Percentiles rank a stretch among this genome's conserved stretches.
Conservation (phyloP, 2,113 vertebrate species). For the Nycticryphes semicollaris region DNA sequence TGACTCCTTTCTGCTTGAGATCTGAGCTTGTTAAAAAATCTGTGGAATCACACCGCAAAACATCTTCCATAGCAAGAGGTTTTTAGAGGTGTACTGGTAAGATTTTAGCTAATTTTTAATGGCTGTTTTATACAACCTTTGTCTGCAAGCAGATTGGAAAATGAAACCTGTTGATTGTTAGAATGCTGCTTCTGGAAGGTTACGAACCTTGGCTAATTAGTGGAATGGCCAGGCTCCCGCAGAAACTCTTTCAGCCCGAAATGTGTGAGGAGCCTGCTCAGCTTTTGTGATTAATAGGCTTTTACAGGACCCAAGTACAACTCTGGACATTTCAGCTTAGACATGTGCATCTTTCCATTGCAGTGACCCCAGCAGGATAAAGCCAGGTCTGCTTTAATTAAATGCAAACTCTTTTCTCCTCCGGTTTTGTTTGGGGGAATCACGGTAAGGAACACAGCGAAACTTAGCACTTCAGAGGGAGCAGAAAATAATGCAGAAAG, state of each 20-base stretch:
- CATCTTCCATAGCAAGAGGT: neutral
- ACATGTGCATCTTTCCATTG: neutral
- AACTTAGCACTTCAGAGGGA: neutral
- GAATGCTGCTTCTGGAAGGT: neutral
- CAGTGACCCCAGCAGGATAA: neutral
- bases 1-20: slow-evolving; percentile 23
- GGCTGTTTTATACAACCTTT: neutral
- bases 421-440: neutral
- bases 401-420: neutral
- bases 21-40: slow-evolving; percentile 3
- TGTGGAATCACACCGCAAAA: neutral
- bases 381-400: neutral
- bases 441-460: neutral
- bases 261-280: neutral
- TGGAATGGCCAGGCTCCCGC: neutral
- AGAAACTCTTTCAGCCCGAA: neutral
- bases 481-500: neutral
- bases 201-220: neutral
- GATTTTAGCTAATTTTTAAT: neutral
- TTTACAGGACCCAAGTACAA: neutral
- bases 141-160: neutral
- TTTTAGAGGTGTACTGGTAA: neutral
- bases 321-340: slow-evolving; percentile 1
- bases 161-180: neutral
- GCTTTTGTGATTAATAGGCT: slow-evolving; percentile 26